A percentile compares a stretch with the other conserved stretches of the same genome.
phyloP scores from a whole-genome alignment of 2,797 vertebrate genomes.

The Coregonus ussuriensis region DNA sequence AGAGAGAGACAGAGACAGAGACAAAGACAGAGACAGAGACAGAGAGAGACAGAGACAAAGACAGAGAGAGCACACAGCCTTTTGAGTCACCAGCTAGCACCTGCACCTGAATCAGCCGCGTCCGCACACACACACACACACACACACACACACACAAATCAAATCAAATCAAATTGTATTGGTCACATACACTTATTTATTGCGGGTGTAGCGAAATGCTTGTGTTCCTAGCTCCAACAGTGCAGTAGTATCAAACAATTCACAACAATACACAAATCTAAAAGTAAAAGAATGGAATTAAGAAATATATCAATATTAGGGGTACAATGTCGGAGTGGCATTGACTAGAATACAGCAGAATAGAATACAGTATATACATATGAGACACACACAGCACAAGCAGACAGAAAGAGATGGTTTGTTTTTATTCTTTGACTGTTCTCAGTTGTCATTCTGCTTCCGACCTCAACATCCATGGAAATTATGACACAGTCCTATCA shows the following conservation, averaged over 20 bases:
- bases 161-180: too few species aligned
- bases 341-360: too few species aligned
- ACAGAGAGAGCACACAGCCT: slow-evolving; percentile 42
- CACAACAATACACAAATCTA: too few species aligned
- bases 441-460: not conserved
- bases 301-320: too few species aligned
- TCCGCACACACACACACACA: slow-evolving; percentile 16
- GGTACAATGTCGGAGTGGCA: too few species aligned
- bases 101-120: slow-evolving; percentile 68
- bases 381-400: slow-evolving; percentile 21
- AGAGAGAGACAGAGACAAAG: slow-evolving; percentile 53
- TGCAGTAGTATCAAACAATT: too few species aligned
- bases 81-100: slow-evolving; percentile 70
- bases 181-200: too few species aligned
- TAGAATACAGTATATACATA: too few species aligned
- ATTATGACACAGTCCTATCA: not conserved
- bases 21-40: not conserved
- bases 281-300: too few species aligned
- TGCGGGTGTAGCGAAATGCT: too few species aligned
- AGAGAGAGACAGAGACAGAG: too few species aligned
- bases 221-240: too few species aligned
- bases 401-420: not conserved
- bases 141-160: not conserved
- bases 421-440: not conserved
- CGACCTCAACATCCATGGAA: not conserved